Percentiles rank a stretch among this genome's conserved stretches.
These are phyloP conservation scores for Medauroidea extradentata DNA, from an alignment of 1,140 invertebrate genomes.

Conservation along the genomic window DNA sequence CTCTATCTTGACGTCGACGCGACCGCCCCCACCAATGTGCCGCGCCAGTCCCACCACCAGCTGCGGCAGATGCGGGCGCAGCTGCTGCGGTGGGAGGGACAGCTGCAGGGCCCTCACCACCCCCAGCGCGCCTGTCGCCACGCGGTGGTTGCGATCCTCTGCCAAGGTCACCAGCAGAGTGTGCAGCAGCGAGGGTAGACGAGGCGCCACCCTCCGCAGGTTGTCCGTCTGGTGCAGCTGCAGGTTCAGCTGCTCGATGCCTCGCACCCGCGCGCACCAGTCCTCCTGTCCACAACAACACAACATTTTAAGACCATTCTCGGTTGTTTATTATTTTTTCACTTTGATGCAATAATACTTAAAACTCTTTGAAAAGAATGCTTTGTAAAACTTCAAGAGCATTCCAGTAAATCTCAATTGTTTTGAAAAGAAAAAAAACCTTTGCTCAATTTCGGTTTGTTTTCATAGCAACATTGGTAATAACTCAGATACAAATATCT, in stretches of 20 bases:
- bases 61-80: conserved; percentile 10
- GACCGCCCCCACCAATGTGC: conserved; percentile 50
- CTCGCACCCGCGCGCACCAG: conserved; percentile 53
- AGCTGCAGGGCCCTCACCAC: conserved; percentile 45
- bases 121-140: conserved; percentile 52
- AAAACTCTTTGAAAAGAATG: no score
- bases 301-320: no score
- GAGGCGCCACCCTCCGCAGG: conserved; percentile 33
- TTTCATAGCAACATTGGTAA: no score
- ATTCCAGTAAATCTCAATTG: no score
- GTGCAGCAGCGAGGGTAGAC: conserved; percentile 58
- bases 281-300: no score
- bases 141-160: conserved; percentile 55
- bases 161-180: conserved; percentile 51
- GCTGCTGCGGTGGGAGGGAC: conserved; percentile 19
- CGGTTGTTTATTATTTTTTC: no score
- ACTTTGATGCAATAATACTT: no score
- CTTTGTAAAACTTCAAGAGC: no score
- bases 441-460: no score
- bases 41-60: conserved; percentile 38
- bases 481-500: no score
- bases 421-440: no score
- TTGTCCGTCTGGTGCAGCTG: conserved; percentile 48
- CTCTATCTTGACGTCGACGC: conserved; percentile 45
- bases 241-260: conserved; percentile 50